phyloP scores from a whole-genome alignment of 2,113 vertebrate species.

The Drymodes brunneopygia region DNA sequence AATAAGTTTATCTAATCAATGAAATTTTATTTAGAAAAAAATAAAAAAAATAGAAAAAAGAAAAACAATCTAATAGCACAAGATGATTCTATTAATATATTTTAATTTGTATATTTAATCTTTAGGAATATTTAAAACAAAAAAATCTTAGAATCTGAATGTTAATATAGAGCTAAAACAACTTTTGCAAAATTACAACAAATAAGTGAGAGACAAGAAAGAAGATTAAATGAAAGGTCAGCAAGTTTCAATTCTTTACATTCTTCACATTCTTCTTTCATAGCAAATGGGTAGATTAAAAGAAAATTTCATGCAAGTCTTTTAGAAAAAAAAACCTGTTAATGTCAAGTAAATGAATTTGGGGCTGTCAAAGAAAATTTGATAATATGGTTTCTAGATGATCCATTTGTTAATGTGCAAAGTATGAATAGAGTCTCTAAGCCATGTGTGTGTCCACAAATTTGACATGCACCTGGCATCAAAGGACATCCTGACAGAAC shows the following conservation, averaged over 20 bases:
- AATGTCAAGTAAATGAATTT: constrained; percentile 61
- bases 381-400: constrained; percentile 62
- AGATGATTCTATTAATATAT: background rate
- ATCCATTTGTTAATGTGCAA: constrained; percentile 56
- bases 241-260: background rate
- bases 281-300: constrained; percentile 14
- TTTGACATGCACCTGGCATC: constrained; percentile 58
- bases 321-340: background rate
- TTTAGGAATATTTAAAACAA: background rate
- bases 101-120: background rate
- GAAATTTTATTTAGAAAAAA: background rate
- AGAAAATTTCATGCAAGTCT: background rate
- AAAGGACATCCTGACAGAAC: constrained; percentile 50
- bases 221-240: background rate
- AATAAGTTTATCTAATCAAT: background rate
- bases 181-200: background rate
- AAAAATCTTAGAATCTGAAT: background rate
- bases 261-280: background rate
- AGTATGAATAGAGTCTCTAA: constrained; percentile 45
- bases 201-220: background rate
- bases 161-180: background rate
- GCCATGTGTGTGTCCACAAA: constrained; percentile 21
- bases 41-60: background rate
- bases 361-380: constrained; percentile 53
- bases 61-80: background rate